Conservation (phyloP, 1,140 invertebrate species). For the Himalopsyche phryganea region DNA sequence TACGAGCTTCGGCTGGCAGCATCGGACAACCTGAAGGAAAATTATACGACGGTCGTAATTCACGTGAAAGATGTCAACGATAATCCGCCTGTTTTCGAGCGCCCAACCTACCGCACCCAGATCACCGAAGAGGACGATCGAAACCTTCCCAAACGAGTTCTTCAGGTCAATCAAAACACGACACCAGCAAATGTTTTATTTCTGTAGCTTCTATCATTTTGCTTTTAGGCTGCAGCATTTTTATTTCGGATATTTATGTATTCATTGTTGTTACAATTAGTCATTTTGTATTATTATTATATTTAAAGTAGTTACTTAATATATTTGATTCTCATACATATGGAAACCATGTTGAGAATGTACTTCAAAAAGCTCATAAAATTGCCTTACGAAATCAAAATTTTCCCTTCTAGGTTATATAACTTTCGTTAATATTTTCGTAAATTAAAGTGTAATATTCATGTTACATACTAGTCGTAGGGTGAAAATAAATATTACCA, state of each 20-base stretch:
- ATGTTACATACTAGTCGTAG: too few species aligned
- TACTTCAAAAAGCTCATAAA: too few species aligned
- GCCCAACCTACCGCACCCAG: conserved; percentile 90
- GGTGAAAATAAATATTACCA: too few species aligned
- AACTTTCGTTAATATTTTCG: too few species aligned
- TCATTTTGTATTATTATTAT: background rate
- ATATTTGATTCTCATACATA: too few species aligned
- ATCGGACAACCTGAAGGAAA: conserved; percentile 93
- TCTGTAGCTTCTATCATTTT: conserved; percentile 9
- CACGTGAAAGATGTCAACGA: conserved; percentile 95
- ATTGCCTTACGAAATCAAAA: too few species aligned
- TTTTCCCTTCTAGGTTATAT: too few species aligned
- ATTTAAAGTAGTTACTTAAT: too few species aligned
- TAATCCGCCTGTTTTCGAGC: conserved; percentile 75
- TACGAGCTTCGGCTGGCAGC: conserved; percentile 90
- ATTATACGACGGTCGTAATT: conserved; percentile 92
- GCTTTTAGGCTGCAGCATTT: conserved; percentile 6
- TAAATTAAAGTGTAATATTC: too few species aligned
- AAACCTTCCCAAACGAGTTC: conserved; percentile 87
- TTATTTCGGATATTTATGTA: conserved; percentile 2
- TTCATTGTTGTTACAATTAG: background rate
- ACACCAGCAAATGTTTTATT: background rate
- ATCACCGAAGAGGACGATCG: conserved; percentile 94
- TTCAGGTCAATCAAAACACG: conserved; percentile 66
- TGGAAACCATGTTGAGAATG: too few species aligned